A percentile compares a stretch with the other conserved stretches of the same genome.
These are phyloP conservation scores for Pemphigus obesinymphae DNA, from an alignment of 1,140 invertebrate genomes.

Conservation along the genomic window DNA sequence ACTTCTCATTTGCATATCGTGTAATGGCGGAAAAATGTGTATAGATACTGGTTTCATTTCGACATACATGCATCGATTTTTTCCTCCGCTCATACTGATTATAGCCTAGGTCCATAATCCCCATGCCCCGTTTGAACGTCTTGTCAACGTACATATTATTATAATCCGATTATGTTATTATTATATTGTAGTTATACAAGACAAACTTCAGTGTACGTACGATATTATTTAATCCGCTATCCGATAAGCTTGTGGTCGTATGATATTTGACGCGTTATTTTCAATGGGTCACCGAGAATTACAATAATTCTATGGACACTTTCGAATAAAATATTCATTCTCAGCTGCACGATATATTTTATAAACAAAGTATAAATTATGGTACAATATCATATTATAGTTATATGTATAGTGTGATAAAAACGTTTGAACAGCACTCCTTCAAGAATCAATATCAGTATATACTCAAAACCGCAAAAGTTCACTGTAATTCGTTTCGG, in stretches of 20 bases:
- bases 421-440: no score
- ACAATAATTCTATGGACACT: not conserved
- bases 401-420: no score
- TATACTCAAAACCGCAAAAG: no score
- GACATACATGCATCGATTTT: not conserved
- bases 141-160: not conserved
- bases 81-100: not conserved
- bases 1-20: not conserved
- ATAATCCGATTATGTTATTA: slow-evolving; percentile 37
- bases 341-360: not conserved
- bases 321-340: not conserved
- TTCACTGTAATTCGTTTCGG: no score
- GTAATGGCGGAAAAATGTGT: not conserved
- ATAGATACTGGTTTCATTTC: not conserved
- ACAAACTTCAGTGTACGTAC: not conserved
- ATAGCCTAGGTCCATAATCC: not conserved
- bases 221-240: slow-evolving; percentile 35
- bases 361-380: not conserved
- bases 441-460: no score
- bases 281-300: not conserved
- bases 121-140: not conserved
- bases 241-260: not conserved
- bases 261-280: slow-evolving; percentile 17
- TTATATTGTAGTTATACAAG: slow-evolving; percentile 33
- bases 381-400: no score